phyloP scores from a whole-genome alignment of 2,888 invertebrate species.

The Elysia crispata region DNA sequence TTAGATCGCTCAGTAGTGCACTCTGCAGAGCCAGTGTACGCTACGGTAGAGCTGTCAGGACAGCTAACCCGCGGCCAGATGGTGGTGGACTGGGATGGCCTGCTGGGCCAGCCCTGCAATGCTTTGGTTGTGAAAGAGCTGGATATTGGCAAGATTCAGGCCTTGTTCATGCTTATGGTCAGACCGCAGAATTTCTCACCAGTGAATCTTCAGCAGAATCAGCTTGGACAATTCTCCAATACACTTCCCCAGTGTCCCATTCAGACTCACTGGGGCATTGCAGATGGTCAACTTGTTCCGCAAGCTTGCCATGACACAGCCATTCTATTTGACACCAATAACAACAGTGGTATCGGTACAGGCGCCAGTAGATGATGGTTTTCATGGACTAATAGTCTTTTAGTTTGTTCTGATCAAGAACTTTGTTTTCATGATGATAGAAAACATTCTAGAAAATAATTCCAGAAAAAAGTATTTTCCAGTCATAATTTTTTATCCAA shows the following conservation, averaged over 20 bases:
- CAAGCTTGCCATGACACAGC: neutral
- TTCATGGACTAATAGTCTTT: too few species aligned
- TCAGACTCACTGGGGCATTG: neutral
- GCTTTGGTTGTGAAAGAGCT: conserved; percentile 60
- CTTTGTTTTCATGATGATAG: too few species aligned
- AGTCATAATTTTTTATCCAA: too few species aligned
- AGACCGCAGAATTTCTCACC: neutral
- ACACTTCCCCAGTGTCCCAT: too few species aligned
- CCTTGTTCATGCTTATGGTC: conserved; percentile 47
- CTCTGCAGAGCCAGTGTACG: conserved; percentile 57
- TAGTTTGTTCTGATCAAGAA: too few species aligned
- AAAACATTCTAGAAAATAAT: too few species aligned
- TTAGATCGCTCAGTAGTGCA: conserved; percentile 58
- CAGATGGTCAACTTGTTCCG: neutral
- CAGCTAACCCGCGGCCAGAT: conserved; percentile 83
- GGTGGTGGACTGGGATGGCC: conserved; percentile 79
- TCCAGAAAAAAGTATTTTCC: too few species aligned
- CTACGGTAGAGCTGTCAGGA: conserved; percentile 82
- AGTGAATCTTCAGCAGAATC: neutral
- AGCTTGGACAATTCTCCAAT: neutral
- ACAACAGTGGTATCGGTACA: too few species aligned
- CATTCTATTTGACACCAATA: too few species aligned
- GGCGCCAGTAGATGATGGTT: too few species aligned
- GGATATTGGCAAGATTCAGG: conserved; percentile 55
- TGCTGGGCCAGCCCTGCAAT: conserved; percentile 58